Evolutionary conservation across 2,888 invertebrate species (phyloP).

Genomic region (Spodoptera exigua): DNA sequence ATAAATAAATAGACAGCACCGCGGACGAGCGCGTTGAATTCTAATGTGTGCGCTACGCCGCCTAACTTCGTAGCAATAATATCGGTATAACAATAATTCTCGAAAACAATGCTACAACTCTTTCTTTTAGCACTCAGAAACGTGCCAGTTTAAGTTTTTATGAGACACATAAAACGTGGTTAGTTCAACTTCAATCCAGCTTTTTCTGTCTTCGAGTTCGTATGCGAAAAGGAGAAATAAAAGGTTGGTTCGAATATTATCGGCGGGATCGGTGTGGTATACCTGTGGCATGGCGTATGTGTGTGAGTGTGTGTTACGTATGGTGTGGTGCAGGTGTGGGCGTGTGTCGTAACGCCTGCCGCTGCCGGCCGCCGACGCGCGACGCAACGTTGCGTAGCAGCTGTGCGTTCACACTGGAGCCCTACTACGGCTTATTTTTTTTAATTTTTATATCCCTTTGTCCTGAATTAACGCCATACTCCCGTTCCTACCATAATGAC

Average conservation of each 20-base stretch:
- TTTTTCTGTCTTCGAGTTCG: constrained; percentile 47
- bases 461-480: no score
- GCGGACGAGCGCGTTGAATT: constrained; percentile 67
- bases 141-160: constrained; percentile 51
- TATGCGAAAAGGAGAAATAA: constrained; percentile 61
- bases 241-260: constrained; percentile 62
- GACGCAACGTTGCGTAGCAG: constrained; percentile 79
- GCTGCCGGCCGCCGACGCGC: constrained; percentile 61
- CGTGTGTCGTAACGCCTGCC: constrained; percentile 80
- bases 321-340: constrained; percentile 69
- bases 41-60: constrained; percentile 59
- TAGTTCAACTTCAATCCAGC: constrained; percentile 28
- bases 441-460: no score
- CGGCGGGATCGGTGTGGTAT: constrained; percentile 75
- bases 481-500: no score
- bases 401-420: constrained; percentile 71
- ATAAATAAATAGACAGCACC: constrained; percentile 22
- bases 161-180: constrained; percentile 49
- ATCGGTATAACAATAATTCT: constrained; percentile 38
- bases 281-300: constrained; percentile 68
- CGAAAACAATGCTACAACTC: constrained; percentile 46
- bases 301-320: constrained; percentile 49
- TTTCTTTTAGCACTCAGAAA: constrained; percentile 28
- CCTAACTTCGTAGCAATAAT: constrained; percentile 44
- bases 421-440: background rate